These are phyloP conservation scores for Procavia capensis DNA, from an alignment of 2,113 vertebrate genomes.

Conservation along the genomic window DNA sequence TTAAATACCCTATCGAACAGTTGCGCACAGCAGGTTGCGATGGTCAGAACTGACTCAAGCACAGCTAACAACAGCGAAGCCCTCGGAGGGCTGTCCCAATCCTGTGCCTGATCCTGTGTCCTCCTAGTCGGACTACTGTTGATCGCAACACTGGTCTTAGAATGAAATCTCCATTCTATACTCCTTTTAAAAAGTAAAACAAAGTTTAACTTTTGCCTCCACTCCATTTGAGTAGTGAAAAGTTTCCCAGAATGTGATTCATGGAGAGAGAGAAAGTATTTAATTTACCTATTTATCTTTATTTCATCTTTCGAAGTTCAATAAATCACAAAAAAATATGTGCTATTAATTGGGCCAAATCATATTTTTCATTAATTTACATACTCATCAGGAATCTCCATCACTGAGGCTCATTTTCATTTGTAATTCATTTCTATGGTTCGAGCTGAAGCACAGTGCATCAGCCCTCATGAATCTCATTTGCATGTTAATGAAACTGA, in stretches of 20 bases:
- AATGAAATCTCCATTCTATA: background rate
- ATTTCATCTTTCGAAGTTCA: slow-evolving; percentile 50
- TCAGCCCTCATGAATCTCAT: slow-evolving; percentile 79
- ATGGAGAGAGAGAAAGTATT: slow-evolving; percentile 32
- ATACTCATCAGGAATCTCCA: slow-evolving; percentile 68
- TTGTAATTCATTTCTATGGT: slow-evolving; percentile 77
- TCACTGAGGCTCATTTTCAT: slow-evolving; percentile 70
- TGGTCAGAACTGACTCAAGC: background rate
- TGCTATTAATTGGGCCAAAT: slow-evolving; percentile 73
- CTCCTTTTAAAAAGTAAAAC: background rate
- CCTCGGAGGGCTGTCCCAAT: background rate
- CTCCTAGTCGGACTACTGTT: too few species aligned
- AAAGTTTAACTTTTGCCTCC: background rate
- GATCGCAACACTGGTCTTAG: background rate
- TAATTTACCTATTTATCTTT: slow-evolving; percentile 55
- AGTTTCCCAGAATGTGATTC: slow-evolving; percentile 6
- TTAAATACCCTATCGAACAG: background rate
- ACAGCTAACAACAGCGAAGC: background rate
- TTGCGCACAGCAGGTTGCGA: background rate
- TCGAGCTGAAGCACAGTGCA: slow-evolving; percentile 75
- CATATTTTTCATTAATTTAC: slow-evolving; percentile 74
- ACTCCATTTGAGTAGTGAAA: background rate
- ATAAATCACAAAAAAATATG: slow-evolving; percentile 65
- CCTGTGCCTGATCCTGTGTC: fast-evolving
- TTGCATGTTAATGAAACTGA: slow-evolving; percentile 77